Percentiles rank a stretch among this genome's conserved stretches.
phyloP scores from a whole-genome alignment of 2,113 vertebrate species.

The Mastomys coucha region DNA sequence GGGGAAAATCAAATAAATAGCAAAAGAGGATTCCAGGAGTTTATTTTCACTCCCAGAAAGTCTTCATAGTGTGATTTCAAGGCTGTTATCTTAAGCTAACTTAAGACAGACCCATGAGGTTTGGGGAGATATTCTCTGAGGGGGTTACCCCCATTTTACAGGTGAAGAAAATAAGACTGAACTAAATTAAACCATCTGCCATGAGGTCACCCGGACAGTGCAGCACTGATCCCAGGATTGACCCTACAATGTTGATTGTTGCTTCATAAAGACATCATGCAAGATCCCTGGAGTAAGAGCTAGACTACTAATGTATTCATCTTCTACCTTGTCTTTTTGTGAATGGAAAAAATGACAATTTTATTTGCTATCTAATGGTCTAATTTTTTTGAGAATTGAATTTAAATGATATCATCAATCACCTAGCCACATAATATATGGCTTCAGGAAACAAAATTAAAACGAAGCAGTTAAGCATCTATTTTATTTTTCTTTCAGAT shows the following conservation, averaged over 20 bases:
- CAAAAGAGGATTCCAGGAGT: not conserved
- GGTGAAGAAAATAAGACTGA: constrained; percentile 10
- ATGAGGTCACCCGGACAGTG: not conserved
- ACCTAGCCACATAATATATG: constrained; percentile 70
- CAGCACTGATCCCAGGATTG: not conserved
- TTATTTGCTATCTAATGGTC: constrained; percentile 68
- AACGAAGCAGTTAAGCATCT: constrained; percentile 71
- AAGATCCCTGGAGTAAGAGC: not conserved
- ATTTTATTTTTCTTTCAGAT: constrained; percentile 70
- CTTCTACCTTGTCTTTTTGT: constrained; percentile 59
- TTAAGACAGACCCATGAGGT: not conserved
- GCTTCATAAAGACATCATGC: constrained; percentile 36
- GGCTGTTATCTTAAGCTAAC: not conserved
- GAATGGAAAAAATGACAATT: constrained; percentile 74
- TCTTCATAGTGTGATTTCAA: not conserved
- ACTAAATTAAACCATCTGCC: not conserved
- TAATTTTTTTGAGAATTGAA: constrained; percentile 64
- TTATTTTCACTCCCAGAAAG: constrained; percentile 6
- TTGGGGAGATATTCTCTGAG: not conserved
- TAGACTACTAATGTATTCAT: constrained; percentile 57
- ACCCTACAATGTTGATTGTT: not conserved
- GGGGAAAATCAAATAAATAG: constrained; percentile 25
- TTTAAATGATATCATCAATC: constrained; percentile 78
- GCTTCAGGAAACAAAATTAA: constrained; percentile 73
- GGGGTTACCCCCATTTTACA: not conserved